Base-by-base conservation (phyloP, 2,797 vertebrate genomes). In the Eleutherodactylus coqui region DNA sequence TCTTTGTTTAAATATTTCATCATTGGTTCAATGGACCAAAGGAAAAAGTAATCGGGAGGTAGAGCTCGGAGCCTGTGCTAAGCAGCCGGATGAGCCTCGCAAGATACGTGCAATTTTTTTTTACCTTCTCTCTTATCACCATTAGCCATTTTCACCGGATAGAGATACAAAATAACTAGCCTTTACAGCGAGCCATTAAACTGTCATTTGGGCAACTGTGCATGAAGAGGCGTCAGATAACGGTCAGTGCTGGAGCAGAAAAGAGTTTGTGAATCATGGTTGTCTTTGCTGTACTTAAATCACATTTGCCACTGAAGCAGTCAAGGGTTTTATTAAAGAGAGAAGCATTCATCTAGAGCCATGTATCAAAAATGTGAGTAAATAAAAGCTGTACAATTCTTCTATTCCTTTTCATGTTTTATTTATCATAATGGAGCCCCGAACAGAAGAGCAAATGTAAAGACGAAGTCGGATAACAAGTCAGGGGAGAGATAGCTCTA, bases 251-350 rank as follows among this genome's bases (percentile, higher is more conserved):
- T 90, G 90, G 92, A 92, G 93, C 93, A 95, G 93, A 94, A 93
- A 93, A 92, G 92, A 91, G 92, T 93, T 94, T 93, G 93, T 95
- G 95, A 96, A 95, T 95, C 95, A 95, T 94, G 91, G 93, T 93
- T 94, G 92, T 93, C 93, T 92, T 88, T 91, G 91, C 91, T 88
- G 91, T 92, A 90, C 92, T 94, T 96, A 95, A 95, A 95, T 96
- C 94, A 95, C 93, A 94, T 92, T 93, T 92, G 92, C 91, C 93
- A 92, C 91, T 93, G 94, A 93, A 93, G 93, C 94, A 94, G 92
- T 92, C 94, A 94, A 93, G 94, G 93, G 93, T 95, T 95, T 95
- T 94, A 95, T 95, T 95, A 95, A 93, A 93, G 88, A 89, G 89
- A 92, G 91, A 94, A 92, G 92, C 92, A 92, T 91, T 93, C 91